These are phyloP conservation scores for Fregata magnificens DNA, from an alignment of 2,113 vertebrate species.

Conservation along the genomic window DNA sequence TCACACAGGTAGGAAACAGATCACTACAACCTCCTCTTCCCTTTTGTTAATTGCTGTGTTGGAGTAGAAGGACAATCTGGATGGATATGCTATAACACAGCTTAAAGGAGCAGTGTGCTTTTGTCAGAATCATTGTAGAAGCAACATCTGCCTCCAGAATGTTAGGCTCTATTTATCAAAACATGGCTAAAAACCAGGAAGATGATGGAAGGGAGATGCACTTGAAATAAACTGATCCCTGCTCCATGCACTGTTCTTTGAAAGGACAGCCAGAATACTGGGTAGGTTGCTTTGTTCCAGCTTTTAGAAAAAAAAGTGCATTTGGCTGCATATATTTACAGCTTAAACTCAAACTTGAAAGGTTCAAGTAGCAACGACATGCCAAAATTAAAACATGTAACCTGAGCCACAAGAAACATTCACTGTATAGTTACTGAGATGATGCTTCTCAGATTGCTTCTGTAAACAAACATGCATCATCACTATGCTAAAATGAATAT, in stretches of 20 bases:
- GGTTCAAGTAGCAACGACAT: neutral
- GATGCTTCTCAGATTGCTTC: neutral
- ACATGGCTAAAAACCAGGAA: neutral
- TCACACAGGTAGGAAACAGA: neutral
- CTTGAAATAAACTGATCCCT: neutral
- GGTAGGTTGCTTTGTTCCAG: neutral
- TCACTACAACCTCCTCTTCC: neutral
- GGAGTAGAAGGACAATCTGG: neutral
- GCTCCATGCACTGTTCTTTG: neutral
- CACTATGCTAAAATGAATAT: neutral
- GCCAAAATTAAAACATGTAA: neutral
- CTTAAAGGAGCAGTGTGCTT: neutral
- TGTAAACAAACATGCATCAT: neutral
- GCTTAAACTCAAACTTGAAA: neutral
- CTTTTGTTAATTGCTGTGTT: neutral
- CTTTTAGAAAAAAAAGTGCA: neutral
- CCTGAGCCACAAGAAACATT: neutral
- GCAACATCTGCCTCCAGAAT: neutral
- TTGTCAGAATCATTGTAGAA: neutral
- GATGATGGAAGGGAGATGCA: neutral
- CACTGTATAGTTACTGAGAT: neutral
- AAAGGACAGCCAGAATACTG: neutral
- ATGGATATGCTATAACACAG: neutral
- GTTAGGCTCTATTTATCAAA: neutral
- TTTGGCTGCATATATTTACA: neutral